Evolutionary conservation across 2,797 vertebrate genomes (phyloP), one percentile per base, ranked within the genome.

Genomic region (Anniella stebbinsi): DNA sequence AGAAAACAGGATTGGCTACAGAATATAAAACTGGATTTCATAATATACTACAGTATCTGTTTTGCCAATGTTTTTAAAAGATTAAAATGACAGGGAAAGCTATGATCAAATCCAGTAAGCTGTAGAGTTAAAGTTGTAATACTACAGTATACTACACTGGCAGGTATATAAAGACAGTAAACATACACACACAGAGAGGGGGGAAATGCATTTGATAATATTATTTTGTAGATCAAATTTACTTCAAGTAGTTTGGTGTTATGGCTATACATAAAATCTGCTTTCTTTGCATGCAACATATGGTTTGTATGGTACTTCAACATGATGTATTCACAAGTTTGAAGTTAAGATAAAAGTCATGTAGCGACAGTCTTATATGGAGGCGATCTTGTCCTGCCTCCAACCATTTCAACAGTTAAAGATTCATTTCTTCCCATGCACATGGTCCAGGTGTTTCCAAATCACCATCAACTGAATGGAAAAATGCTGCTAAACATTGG

Each of bases 71-170:
- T 96, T 97, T 95, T 96, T 95, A 95, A 94, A 92, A 95, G 88
- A 95, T 93, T 93, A 94, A 96, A 96, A 96, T 95, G 90, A 95
- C 95, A 95, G 84, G 91, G 95, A 94, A 93, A 87, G 70, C 91
- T 94, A 95, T 95, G 85, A 94, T 94, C 93, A 96, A 96, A 95
- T 95, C 80, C 91, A 92, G 51, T 94, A 94, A 96, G 88, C 87
- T 92, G 94, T 93, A 84, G 73, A 88, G 91, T 94, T 95, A 95
- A 96, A 94, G 41, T 84, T 91, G 83, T 95, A 95, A 96, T 95
- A 93, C 84, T 89, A 89, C 18, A 87, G 92, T 30, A 91, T 30
- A 76, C 87, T 69, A 93, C 41, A 78, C 89, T 92, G 88, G 45
- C 48, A 93, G 86, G 87, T 91, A 60, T 66, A 93, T 88, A 33